phyloP scores from a whole-genome alignment of 2,888 invertebrate species.

The Sepioteuthis lessoniana region DNA sequence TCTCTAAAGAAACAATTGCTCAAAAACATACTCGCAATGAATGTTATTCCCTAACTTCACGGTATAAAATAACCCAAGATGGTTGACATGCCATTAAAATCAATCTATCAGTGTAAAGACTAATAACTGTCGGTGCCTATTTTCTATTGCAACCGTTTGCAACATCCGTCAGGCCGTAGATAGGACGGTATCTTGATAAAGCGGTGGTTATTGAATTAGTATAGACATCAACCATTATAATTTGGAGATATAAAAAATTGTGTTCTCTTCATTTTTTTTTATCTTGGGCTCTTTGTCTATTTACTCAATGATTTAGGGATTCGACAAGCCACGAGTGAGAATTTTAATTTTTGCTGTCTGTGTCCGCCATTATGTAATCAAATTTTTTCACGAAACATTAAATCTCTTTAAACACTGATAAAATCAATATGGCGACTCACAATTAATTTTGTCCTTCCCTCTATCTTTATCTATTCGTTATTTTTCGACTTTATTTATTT shows the following conservation, averaged over 20 bases:
- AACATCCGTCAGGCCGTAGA: no score
- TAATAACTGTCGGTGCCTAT: no score
- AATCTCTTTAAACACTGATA: conserved; percentile 10
- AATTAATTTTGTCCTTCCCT: background rate
- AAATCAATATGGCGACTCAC: background rate
- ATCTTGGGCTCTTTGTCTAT: background rate
- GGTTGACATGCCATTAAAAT: no score
- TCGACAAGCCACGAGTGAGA: background rate
- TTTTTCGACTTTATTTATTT: background rate
- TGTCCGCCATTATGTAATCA: background rate
- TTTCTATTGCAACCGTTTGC: no score
- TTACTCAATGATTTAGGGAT: background rate
- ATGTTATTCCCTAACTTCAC: no score
- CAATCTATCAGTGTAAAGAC: no score
- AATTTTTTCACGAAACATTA: background rate
- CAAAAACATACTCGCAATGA: no score
- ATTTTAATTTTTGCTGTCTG: background rate
- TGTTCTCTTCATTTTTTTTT: background rate
- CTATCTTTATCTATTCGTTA: background rate
- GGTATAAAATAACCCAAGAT: no score
- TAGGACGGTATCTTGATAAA: background rate
- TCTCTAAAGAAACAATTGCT: no score
- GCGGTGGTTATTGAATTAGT: background rate
- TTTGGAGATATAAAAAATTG: background rate
- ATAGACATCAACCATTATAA: background rate